Evolutionary conservation across 2,797 vertebrate genomes (phyloP), one percentile per base, ranked within the genome.

Genomic region (Peromyscus nudipes): DNA sequence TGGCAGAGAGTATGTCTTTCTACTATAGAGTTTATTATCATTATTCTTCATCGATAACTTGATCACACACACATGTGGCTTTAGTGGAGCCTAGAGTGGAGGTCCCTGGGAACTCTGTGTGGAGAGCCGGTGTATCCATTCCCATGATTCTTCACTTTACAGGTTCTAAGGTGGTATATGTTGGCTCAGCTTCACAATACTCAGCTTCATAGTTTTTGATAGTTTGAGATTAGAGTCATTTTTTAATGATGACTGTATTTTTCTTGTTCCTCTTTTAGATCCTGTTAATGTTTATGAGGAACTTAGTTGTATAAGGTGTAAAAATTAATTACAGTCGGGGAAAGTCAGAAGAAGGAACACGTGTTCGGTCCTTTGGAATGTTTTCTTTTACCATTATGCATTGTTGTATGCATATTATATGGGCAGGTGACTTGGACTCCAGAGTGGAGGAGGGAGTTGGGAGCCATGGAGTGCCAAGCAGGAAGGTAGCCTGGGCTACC

Each of bases 221-320:
- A 92, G 37, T 64, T 95, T 93, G 89, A 94, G 77, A 89, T 83
- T 55, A 82, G 34, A 60, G n/a, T 86, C 19, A 67, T 92, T 97
- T 95, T 14, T 76, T 69, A 14, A 84, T 57, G 37, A 57, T 46
- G 27, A 60, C 91, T 5, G 1, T 16, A 2, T 37, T 40, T 91
- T 83, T 89, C 85, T 95, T 25, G 4, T 37, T 83, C 31, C 12
- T 92, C 23, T 82, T 96, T 79, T 96, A 88, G 73, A 46, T 88
- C 85, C 34, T 93, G 27, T 89, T 92, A 62, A 81, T 85, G 31
- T 88, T 94, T 95, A 37, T 73, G 67, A 80, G 40, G 12, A 79
- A 9, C 23, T 91, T 76, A 75, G 60, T 62, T 49, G 6, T 65
- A 31, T 75, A 85, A 92, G 12, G 34, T 40, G 34, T 69, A 65